These are phyloP conservation scores for Baccha elongata DNA, from an alignment of 2,888 invertebrate genomes.

Conservation along the genomic window DNA sequence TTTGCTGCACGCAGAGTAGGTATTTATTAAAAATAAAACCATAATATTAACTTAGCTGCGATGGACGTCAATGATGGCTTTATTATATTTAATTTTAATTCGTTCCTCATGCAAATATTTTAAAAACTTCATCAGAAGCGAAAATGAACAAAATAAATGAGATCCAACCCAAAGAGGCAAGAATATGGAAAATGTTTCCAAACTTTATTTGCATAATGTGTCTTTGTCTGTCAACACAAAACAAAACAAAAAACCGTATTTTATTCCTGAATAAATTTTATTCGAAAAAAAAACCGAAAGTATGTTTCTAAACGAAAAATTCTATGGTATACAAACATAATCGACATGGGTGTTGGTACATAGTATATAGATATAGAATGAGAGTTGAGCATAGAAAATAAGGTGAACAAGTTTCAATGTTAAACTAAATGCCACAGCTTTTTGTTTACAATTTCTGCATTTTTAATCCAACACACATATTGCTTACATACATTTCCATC, in stretches of 20 bases:
- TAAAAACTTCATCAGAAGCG: slow-evolving; percentile 15
- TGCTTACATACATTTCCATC: background rate
- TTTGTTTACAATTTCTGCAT: background rate
- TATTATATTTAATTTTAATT: slow-evolving; percentile 13
- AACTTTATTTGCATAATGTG: slow-evolving; percentile 58
- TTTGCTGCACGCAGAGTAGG: no score
- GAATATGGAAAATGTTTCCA: background rate
- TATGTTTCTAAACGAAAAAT: slow-evolving; percentile 14
- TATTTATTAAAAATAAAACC: no score
- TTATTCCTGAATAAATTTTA: slow-evolving; percentile 55
- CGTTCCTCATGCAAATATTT: slow-evolving; percentile 31
- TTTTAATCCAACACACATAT: background rate
- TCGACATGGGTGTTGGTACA: background rate
- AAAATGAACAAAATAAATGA: no score
- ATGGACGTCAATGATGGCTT: slow-evolving; percentile 1
- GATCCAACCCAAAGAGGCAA: no score
- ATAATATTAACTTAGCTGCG: background rate
- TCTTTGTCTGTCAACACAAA: slow-evolving; percentile 16
- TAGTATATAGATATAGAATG: background rate
- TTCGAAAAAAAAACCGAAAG: slow-evolving; percentile 14
- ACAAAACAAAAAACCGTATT: slow-evolving; percentile 39
- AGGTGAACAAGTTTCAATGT: slow-evolving; percentile 46
- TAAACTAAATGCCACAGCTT: slow-evolving; percentile 22
- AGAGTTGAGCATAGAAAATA: background rate
- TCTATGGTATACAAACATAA: background rate